Conservation (phyloP, 2,113 vertebrate genomes). For the Rhombomys opimus region DNA sequence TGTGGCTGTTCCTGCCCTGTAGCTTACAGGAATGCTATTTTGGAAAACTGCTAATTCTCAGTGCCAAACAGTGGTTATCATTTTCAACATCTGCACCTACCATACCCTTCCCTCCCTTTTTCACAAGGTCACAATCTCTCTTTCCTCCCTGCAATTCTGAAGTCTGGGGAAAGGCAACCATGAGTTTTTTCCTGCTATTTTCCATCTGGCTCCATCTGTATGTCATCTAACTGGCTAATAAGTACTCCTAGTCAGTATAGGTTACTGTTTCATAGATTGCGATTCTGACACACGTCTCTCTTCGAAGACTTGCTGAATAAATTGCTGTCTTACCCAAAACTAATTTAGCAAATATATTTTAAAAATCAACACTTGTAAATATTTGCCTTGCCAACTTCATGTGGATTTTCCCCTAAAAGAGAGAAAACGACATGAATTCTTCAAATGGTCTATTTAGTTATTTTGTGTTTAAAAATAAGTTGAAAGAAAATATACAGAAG, state of each 20-base stretch:
- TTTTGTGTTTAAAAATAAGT: background rate
- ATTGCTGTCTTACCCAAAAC: background rate
- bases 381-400: background rate
- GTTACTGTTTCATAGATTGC: background rate
- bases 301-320: background rate
- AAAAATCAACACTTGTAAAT: background rate
- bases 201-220: background rate
- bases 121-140: background rate
- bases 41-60: background rate
- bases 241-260: background rate
- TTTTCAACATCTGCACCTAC: background rate
- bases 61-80: background rate
- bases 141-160: background rate
- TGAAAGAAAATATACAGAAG: background rate
- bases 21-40: background rate
- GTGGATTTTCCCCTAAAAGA: background rate
- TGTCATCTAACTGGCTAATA: background rate
- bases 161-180: background rate
- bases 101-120: background rate
- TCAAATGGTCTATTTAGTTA: background rate
- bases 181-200: background rate
- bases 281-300: background rate
- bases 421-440: background rate
- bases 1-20: background rate
- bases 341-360: background rate